Base-by-base conservation (phyloP, 1,140 invertebrate species). In the Heterodera schachtii region DNA sequence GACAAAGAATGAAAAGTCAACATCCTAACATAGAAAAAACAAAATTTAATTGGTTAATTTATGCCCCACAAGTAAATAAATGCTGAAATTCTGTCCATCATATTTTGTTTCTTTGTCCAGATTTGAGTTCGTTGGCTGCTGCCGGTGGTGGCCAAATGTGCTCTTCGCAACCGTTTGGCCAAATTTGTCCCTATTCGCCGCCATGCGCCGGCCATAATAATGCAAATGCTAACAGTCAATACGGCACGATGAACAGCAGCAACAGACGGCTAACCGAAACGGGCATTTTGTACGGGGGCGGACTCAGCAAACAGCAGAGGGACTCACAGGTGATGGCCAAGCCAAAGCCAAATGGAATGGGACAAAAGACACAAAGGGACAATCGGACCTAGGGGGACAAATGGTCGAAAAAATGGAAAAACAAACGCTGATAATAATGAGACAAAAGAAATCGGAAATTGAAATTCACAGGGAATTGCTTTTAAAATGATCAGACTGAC, bases 251-350 rank as follows among this genome's bases (percentile, higher is more conserved):
- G 57, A 64, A 64, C 19, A 19, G 13, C 57, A 64, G 57, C 57
- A 64, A 64, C 66, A 76, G 75, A 66, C 75, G 75, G 44, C 66
- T 76, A 9, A 76, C 75, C 7, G 75, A 76, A 21, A 76, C 75
- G 66, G 75, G 75, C 47, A 66, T 66, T 57, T 76, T 64, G 19
- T 76, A 52, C 46, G 57, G 57, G 13, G 66, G 66, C 66, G 66
- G 57, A 16, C 43, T 76, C 21, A 76, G 46, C 43, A 47, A 44
- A 76, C 75, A 76, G 66, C 75, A 76, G n/a, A 41, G 75, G n/a
- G 75, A 76, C 66, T 76, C 75, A 16, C 75, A 76, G 75, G 75
- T 76, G 46, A 52, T 41, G 11, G 9, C 3, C 21, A 31, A 74
- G 2, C 13, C 31, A 31, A 31, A 74, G 2, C 13, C 31, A 31